These are phyloP conservation scores for Eilema caniola DNA, from an alignment of 2,888 invertebrate species.

Conservation along the genomic window DNA sequence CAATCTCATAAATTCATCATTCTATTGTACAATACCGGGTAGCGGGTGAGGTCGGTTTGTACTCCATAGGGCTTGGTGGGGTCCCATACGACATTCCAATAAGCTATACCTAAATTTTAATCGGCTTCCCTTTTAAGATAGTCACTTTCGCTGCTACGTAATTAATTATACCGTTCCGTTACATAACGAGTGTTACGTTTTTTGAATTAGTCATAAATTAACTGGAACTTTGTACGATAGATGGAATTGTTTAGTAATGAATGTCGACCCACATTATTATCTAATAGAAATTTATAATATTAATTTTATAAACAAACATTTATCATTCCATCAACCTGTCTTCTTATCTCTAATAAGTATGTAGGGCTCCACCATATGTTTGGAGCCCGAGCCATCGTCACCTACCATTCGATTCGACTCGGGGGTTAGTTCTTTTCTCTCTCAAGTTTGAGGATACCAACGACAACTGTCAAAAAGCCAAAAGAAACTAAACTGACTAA, in stretches of 20 bases:
- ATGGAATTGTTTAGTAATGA: not conserved
- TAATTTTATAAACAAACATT: not conserved
- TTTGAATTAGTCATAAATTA: not conserved
- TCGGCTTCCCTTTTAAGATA: not conserved
- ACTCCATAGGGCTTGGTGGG: no score
- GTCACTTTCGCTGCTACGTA: not conserved
- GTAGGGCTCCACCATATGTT: no score
- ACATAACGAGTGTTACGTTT: not conserved
- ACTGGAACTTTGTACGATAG: constrained; percentile 1
- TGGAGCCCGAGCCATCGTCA: no score
- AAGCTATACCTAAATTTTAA: not conserved
- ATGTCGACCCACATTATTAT: constrained; percentile 4
- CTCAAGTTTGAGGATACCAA: no score
- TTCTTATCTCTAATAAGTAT: not conserved
- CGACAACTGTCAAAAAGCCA: no score
- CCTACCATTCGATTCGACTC: no score
- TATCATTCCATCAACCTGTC: not conserved
- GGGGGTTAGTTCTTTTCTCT: no score
- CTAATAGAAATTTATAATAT: not conserved
- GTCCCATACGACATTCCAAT: not conserved
- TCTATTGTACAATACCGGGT: no score
- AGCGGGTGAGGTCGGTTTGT: no score
- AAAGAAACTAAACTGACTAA: no score
- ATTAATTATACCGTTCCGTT: not conserved
- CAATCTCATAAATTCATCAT: no score